Evolutionary conservation across 2,113 vertebrate species (phyloP), one percentile per base, ranked within the genome.

Genomic region (Anoplopoma fimbria): DNA sequence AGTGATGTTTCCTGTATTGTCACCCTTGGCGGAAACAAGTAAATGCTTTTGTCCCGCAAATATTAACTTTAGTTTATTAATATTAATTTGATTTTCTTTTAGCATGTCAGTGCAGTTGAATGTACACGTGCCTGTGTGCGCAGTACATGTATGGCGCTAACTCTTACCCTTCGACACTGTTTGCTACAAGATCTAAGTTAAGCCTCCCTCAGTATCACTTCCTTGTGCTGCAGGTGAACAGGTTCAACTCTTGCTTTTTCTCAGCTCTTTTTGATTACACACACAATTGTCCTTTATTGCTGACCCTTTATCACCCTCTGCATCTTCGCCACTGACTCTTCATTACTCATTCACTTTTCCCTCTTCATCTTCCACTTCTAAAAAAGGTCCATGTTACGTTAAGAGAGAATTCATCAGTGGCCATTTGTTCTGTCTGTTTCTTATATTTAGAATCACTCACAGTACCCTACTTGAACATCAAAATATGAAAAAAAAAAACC

Each of bases 181-280:
- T 72, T 58, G 51, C 60, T 10, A 57, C 42, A 45, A 8, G 17
- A 58, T 4, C 23, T 31, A 0, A 45, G 3, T 55, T 57, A 17
- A 15, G 21, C 70, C 62, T 73, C 25, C n/a, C 31, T 64, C n/a
- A 72, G 23, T 67, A 51, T 69, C 49, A 10, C 27, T 69, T 69
- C 51, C 27, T 57, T 53, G 31, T 25, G 51, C 21, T 19, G 3
- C 58, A 62, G 42, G 19, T 49, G 31, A 69, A 55, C 13, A 33
- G 63, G 68, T 69, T 84, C 63, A 72, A 19, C 53, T 79, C 61
- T 34, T 70, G 27, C 57, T 49, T 73, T 78, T 75, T 83, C 49
- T 58, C 23, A 29, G 31, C 62, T 87, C 62, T 69, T 71, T 78
- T 88, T 80, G 61, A 45, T 79, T 69, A 70, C 51, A 77, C 38